These are phyloP conservation scores for Heterotilapia buettikoferi DNA, from an alignment of 2,113 vertebrate genomes.

Conservation along the genomic window DNA sequence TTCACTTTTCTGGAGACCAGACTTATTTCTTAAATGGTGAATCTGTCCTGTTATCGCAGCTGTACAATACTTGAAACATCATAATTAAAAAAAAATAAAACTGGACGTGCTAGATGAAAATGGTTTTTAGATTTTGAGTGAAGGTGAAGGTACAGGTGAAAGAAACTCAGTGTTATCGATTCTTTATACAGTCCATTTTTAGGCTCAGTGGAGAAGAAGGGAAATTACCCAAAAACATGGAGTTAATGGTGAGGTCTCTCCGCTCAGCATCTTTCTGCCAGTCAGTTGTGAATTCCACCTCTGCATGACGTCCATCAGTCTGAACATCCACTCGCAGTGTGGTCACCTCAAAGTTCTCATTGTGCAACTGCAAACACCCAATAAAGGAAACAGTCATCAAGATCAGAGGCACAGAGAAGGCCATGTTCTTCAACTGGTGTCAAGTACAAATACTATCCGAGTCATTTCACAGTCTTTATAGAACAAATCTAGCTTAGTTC, in stretches of 20 bases:
- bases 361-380: constrained; percentile 75
- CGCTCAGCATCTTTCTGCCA: constrained; percentile 93
- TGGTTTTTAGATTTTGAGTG: not conserved
- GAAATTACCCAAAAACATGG: constrained; percentile 90
- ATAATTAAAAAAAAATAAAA: not conserved
- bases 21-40: not conserved
- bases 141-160: not conserved
- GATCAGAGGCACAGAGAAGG: not conserved
- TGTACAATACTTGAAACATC: not conserved
- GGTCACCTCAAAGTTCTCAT: constrained; percentile 95
- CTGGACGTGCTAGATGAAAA: not conserved
- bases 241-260: constrained; percentile 94
- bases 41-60: fast-evolving
- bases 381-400: not conserved
- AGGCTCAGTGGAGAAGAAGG: not conserved
- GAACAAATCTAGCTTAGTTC: not conserved
- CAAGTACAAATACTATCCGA: not conserved
- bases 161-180: not conserved
- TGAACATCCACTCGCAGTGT: constrained; percentile 86
- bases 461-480: not conserved
- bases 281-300: constrained; percentile 93
- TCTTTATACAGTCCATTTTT: not conserved
- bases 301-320: constrained; percentile 89
- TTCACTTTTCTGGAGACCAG: not conserved
- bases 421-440: not conserved